These are phyloP conservation scores for Numenius arquata DNA, from an alignment of 2,113 vertebrate species.

Conservation along the genomic window DNA sequence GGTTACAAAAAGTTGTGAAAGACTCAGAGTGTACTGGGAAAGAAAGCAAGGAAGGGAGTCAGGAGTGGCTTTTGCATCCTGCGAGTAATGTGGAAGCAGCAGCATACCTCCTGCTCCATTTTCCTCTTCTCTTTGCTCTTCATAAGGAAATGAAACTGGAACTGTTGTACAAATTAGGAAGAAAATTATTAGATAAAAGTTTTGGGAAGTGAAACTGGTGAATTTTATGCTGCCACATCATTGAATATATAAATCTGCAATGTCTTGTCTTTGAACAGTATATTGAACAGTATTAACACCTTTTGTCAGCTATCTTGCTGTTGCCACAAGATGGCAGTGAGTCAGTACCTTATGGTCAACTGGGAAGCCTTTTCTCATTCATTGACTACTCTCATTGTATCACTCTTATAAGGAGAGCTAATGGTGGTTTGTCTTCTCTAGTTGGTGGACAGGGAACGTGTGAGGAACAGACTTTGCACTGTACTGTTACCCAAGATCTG, in stretches of 20 bases:
- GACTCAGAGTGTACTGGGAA: neutral
- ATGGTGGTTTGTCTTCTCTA: neutral
- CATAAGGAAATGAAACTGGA: neutral
- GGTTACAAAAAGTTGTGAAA: neutral
- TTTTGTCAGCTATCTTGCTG: neutral
- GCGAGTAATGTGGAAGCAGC: neutral
- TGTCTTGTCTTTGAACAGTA: neutral
- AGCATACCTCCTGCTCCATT: neutral
- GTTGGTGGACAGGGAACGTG: neutral
- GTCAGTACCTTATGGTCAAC: neutral
- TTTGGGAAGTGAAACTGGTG: neutral
- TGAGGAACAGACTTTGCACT: neutral
- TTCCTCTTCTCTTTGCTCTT: neutral
- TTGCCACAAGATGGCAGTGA: slow-evolving; percentile 45
- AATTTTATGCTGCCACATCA: neutral
- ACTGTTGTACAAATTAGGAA: neutral
- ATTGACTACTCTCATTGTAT: neutral
- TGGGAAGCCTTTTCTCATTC: neutral
- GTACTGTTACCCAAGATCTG: neutral
- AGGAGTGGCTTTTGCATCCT: neutral
- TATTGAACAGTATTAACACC: neutral
- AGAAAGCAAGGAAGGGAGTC: neutral
- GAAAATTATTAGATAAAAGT: neutral
- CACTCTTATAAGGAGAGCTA: neutral
- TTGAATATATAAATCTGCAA: neutral